Percentiles rank a stretch among this genome's conserved stretches.
Evolutionary conservation across 2,113 vertebrate species (phyloP).

Genomic region (Morone chrysops): DNA sequence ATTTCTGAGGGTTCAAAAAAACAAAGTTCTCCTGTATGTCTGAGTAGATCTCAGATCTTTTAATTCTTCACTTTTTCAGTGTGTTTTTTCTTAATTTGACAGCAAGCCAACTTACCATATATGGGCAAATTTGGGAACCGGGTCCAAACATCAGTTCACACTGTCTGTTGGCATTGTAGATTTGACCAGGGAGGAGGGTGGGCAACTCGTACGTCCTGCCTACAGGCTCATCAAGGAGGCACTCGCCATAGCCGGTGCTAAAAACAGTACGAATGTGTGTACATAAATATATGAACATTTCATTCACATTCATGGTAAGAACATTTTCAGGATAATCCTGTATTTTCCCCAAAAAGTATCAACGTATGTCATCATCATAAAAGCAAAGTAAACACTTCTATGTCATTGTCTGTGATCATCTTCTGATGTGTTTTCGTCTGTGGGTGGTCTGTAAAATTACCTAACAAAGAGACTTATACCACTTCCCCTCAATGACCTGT

Average conservation of each 20-base stretch:
- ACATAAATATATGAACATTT: not conserved
- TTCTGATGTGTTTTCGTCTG: conserved; percentile 52
- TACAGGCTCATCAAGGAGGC: conserved; percentile 93
- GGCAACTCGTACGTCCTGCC: conserved; percentile 89
- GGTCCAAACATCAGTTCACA: conserved; percentile 96
- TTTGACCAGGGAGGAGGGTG: conserved; percentile 89
- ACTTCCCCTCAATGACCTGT: conserved; percentile 49
- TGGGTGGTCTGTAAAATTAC: conserved; percentile 73
- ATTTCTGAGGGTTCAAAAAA: conserved; percentile 2
- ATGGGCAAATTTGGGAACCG: conserved; percentile 96
- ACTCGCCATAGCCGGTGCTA: conserved; percentile 96
- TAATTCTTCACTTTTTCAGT: not conserved
- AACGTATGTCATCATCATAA: conserved; percentile 49
- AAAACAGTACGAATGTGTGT: not conserved
- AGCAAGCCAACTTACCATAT: conserved; percentile 87
- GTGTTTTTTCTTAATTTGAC: conserved; percentile 7
- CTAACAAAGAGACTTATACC: conserved; percentile 49
- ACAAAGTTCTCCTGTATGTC: not conserved
- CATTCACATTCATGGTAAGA: not conserved
- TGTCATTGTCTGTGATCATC: conserved; percentile 57
- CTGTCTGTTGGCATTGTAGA: conserved; percentile 94
- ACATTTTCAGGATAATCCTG: conserved; percentile 17
- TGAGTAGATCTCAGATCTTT: conserved; percentile 6
- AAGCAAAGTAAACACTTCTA: conserved; percentile 45
- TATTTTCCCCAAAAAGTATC: conserved; percentile 35